A percentile compares a stretch with the other conserved stretches of the same genome.
Conservation (phyloP, 2,797 vertebrate genomes). For the Artibeus jamaicensis region DNA sequence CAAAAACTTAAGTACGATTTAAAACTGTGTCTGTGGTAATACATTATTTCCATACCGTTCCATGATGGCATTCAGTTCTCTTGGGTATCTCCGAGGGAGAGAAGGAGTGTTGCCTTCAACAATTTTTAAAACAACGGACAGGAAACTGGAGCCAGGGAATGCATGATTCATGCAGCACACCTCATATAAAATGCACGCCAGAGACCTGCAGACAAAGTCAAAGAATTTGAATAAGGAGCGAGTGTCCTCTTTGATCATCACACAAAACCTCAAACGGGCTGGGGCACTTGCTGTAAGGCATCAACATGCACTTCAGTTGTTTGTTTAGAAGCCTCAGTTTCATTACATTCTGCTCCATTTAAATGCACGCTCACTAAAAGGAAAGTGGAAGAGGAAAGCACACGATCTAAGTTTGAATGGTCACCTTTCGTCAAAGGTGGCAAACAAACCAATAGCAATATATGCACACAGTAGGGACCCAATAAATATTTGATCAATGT, state of each 20-base stretch:
- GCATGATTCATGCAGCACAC: constrained; percentile 89
- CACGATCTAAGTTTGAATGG: neutral
- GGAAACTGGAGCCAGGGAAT: constrained; percentile 89
- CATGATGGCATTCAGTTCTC: constrained; percentile 85
- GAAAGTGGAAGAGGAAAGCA: neutral
- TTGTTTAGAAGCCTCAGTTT: neutral
- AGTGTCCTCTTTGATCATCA: neutral
- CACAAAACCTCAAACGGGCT: neutral
- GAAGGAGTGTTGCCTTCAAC: constrained; percentile 87
- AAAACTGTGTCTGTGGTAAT: neutral
- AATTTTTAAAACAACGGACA: constrained; percentile 88
- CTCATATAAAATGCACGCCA: constrained; percentile 91
- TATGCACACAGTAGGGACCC: neutral
- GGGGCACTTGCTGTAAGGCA: neutral
- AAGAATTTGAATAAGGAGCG: neutral
- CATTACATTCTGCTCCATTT: neutral
- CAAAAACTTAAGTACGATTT: neutral
- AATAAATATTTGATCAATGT: neutral
- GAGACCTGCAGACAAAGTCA: constrained; percentile 83
- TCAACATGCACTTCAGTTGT: neutral
- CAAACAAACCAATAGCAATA: neutral
- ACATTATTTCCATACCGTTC: constrained; percentile 78
- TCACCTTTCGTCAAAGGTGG: neutral
- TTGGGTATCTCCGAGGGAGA: constrained; percentile 84
- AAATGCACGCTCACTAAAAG: neutral